Base-by-base conservation (phyloP, 2,888 invertebrate genomes). In the Pyrrhia umbra region DNA sequence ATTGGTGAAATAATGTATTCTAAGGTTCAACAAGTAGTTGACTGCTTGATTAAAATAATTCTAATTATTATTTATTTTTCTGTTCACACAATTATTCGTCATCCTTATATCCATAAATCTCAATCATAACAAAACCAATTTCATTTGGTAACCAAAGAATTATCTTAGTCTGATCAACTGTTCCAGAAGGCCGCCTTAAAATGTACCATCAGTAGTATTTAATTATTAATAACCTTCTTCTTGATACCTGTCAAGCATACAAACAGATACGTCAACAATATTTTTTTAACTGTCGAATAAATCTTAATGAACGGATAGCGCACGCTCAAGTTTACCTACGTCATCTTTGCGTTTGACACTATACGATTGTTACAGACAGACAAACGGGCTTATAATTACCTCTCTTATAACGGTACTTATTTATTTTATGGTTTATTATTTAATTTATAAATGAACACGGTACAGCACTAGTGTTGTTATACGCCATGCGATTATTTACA, bases 321-420 rank as follows among this genome's bases (percentile, higher is more conserved):
- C 60, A 68, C 61, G 49, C 71, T 55, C 68, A 55, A 3, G 51
- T 37, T 40, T 45, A 23, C 40, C 39, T 61, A 27, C 27, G 46
- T 47, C 45, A n/a, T n/a, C n/a, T n/a, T n/a, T n/a, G 46, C 55
- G 51, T 63, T 59, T 61, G 52, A 61, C 49, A 10, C 23, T 42
- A 25, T 5, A 8, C 49, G 37, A 58, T 69, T 55, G 63, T 68
- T 34, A 40, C 46, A 21, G 55, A 45, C 37, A 6, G 52, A 50
- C 15, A 20, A 27, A 57, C 37, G 16, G 45, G 39, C 47, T 37
- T 50, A 54, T 65, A 68, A 73, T 73, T 75, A 75, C 59, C 54
- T 52, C 68, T 57, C 40, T 72, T 68, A 61, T 74, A 59, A 62
- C 71, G 76, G 66, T 76, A 55, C 72, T 61, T 57, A 51, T 37